Evolutionary conservation across 2,113 vertebrate species (phyloP).

Genomic region (Notothenia coriiceps): DNA sequence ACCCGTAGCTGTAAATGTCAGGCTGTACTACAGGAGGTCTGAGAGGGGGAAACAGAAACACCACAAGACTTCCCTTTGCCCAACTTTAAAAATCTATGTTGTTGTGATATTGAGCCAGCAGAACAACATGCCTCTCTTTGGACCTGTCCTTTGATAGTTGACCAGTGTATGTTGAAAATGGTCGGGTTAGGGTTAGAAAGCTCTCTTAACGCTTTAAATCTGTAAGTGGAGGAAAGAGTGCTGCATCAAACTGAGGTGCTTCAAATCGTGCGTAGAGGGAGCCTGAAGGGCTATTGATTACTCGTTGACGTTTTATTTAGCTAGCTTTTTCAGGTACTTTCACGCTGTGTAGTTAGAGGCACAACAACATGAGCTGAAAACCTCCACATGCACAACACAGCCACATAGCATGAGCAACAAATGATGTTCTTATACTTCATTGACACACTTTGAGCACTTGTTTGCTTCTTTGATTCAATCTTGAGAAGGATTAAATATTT

Average conservation of each 20-base stretch:
- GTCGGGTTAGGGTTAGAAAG: neutral
- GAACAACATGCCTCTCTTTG: neutral
- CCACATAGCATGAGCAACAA: neutral
- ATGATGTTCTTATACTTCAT: slow-evolving; percentile 15
- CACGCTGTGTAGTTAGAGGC: slow-evolving; percentile 17
- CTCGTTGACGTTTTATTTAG: slow-evolving; percentile 55
- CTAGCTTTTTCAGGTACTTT: slow-evolving; percentile 15
- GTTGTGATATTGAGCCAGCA: neutral
- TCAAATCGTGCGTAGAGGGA: slow-evolving; percentile 15
- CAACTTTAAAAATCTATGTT: slow-evolving; percentile 26
- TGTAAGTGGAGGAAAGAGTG: slow-evolving; percentile 15
- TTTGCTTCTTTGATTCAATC: too few relatives aligned
- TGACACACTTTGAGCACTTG: neutral
- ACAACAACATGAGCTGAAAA: neutral
- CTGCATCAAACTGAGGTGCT: slow-evolving; percentile 11
- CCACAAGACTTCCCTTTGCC: neutral
- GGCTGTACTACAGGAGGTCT: slow-evolving; percentile 17
- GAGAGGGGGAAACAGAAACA: slow-evolving; percentile 2
- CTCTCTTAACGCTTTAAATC: slow-evolving; percentile 15
- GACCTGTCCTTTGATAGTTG: neutral
- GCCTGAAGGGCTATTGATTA: slow-evolving; percentile 41
- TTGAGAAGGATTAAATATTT: too few relatives aligned
- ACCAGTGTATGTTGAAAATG: neutral
- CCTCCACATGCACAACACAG: slow-evolving; percentile 5
- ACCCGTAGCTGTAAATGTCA: slow-evolving; percentile 53